Percentiles rank a stretch among this genome's conserved stretches.
Conservation (phyloP, 2,888 invertebrate genomes). For the Xestia sexstrigata region DNA sequence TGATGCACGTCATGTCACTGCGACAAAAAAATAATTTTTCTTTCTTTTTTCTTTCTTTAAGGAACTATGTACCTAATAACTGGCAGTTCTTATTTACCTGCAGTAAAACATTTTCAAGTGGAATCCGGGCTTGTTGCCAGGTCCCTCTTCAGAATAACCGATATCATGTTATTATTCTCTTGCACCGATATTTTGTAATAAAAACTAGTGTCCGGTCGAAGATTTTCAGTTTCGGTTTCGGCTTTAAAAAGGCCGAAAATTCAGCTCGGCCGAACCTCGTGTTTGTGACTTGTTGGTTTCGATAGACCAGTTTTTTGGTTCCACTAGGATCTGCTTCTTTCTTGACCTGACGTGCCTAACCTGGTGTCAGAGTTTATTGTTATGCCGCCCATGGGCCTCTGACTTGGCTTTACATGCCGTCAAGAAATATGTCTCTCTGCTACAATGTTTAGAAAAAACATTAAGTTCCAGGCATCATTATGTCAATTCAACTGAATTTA, state of each 20-base stretch:
- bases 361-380: too few relatives aligned
- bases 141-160: slow-evolving; percentile 31
- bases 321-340: background rate
- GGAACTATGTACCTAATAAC: background rate
- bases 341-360: too few relatives aligned
- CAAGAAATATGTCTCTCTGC: background rate
- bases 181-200: slow-evolving; percentile 32
- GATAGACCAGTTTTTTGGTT: too few relatives aligned
- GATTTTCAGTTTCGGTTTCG: slow-evolving; percentile 1
- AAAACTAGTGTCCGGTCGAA: slow-evolving; percentile 23
- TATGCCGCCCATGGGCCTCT: too few relatives aligned
- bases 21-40: too few relatives aligned
- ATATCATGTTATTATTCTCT: slow-evolving; percentile 34
- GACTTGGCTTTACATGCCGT: too few relatives aligned
- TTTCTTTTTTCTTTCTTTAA: background rate
- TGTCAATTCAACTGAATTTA: background rate
- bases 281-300: background rate
- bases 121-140: slow-evolving; percentile 37
- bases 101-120: slow-evolving; percentile 1
- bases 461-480: background rate
- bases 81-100: background rate
- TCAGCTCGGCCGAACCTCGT: background rate
- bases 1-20: too few relatives aligned
- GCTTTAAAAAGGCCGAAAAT: too few relatives aligned
- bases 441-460: background rate